Evolutionary conservation across 2,888 invertebrate species (phyloP).

Genomic region (Epirrita christyi): DNA sequence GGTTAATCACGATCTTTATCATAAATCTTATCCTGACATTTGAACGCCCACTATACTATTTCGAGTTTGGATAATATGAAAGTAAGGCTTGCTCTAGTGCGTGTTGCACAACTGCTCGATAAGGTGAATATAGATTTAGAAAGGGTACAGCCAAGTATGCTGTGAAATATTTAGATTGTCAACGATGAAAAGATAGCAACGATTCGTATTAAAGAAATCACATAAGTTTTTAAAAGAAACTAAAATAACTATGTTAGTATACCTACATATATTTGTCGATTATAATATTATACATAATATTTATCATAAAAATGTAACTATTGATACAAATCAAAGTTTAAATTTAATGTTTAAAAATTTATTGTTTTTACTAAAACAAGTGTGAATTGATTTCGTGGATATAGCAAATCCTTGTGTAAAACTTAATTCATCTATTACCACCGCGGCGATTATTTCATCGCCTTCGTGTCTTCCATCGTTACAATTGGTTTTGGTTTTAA

Average conservation of each 20-base stretch:
- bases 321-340: no score
- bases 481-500: constrained; percentile 61
- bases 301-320: no score
- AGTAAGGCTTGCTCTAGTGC: constrained; percentile 54
- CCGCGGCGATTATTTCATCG: constrained; percentile 60
- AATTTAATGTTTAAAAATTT: no score
- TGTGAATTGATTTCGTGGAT: constrained; percentile 23
- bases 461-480: constrained; percentile 57
- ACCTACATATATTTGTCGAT: no score
- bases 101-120: constrained; percentile 54
- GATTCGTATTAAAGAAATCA: no score
- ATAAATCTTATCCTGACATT: constrained; percentile 72
- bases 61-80: constrained; percentile 65
- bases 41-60: constrained; percentile 62
- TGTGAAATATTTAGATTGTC: neutral
- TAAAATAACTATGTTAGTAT: no score
- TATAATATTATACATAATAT: no score
- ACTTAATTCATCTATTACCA: constrained; percentile 49
- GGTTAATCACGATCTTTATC: constrained; percentile 72
- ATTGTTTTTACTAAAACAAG: constrained; percentile 11
- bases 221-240: no score
- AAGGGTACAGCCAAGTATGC: constrained; percentile 34
- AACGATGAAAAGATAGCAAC: no score
- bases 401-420: constrained; percentile 44
- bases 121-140: constrained; percentile 48